Evolutionary conservation across 2,888 invertebrate genomes (phyloP).

Genomic region (Plebejus melissa): DNA sequence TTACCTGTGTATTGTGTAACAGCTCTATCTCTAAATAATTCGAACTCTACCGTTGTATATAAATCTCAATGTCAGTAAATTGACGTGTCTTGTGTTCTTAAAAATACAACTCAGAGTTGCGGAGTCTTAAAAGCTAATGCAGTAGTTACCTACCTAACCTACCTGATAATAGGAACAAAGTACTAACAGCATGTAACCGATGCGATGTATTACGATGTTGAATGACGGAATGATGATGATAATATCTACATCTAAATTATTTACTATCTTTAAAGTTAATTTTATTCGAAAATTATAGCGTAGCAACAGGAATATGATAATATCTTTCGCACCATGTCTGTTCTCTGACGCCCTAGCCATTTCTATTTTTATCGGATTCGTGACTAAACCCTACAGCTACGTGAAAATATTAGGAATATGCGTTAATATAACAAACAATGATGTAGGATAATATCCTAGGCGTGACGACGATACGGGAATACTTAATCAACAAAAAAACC

Average conservation of each 20-base stretch:
- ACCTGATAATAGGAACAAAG: too few relatives aligned
- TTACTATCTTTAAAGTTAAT: neutral
- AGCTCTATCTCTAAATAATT: too few relatives aligned
- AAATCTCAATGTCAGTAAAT: too few relatives aligned
- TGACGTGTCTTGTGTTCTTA: too few relatives aligned
- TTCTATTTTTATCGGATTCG: conserved; percentile 29
- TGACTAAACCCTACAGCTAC: conserved; percentile 24
- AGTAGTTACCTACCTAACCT: too few relatives aligned
- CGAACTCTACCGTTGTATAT: too few relatives aligned
- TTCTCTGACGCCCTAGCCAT: conserved; percentile 29
- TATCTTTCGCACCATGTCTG: conserved; percentile 33
- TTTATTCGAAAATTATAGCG: neutral
- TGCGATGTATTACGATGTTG: neutral
- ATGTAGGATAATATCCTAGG: neutral
- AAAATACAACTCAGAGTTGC: too few relatives aligned
- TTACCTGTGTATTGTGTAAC: too few relatives aligned
- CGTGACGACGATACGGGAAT: neutral
- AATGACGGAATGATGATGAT: too few relatives aligned
- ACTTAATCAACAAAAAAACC: neutral
- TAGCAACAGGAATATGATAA: conserved; percentile 5
- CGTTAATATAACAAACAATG: neutral
- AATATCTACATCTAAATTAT: too few relatives aligned
- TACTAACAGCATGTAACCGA: too few relatives aligned
- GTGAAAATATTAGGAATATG: neutral
- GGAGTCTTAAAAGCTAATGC: too few relatives aligned